Percentiles rank a stretch among this genome's conserved stretches.
These are phyloP conservation scores for Lasioglossum leucozonium DNA, from an alignment of 2,888 invertebrate species.

Conservation along the genomic window DNA sequence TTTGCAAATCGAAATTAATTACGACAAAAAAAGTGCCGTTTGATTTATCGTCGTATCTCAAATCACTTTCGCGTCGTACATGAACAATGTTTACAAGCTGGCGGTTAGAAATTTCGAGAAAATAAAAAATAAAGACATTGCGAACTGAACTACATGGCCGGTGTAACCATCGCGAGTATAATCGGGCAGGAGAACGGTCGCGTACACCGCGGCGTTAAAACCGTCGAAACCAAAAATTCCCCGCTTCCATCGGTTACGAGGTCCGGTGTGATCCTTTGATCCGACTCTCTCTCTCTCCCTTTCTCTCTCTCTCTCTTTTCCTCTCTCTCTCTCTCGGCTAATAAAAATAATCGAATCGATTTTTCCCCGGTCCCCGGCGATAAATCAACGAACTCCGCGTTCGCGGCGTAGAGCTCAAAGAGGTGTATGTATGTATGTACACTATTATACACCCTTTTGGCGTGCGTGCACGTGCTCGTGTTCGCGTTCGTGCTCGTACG, in stretches of 20 bases:
- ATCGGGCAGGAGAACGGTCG: not conserved
- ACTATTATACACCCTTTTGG: not conserved
- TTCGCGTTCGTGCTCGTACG: too few relatives aligned
- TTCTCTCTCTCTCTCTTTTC: too few relatives aligned
- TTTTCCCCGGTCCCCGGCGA: not conserved
- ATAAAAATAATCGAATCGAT: constrained; percentile 8
- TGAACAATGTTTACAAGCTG: not conserved
- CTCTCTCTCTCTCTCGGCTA: too few relatives aligned
- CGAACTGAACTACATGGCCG: not conserved
- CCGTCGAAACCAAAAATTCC: not conserved
- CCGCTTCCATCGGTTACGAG: constrained; percentile 1
- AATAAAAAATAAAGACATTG: not conserved
- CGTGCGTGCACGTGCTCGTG: not conserved
- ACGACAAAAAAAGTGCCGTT: too few relatives aligned
- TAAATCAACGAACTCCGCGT: not conserved
- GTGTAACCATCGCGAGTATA: not conserved
- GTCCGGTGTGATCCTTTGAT: not conserved
- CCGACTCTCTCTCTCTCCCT: not conserved
- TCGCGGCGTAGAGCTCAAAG: not conserved
- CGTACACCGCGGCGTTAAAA: not conserved
- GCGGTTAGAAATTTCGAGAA: not conserved
- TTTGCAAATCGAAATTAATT: too few relatives aligned
- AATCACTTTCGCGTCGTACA: not conserved
- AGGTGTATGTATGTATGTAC: not conserved
- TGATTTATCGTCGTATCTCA: too few relatives aligned